Evolutionary conservation across 2,113 vertebrate genomes (phyloP), one percentile per base, ranked within the genome.

Genomic region (Forbesichthys papilliferus): DNA sequence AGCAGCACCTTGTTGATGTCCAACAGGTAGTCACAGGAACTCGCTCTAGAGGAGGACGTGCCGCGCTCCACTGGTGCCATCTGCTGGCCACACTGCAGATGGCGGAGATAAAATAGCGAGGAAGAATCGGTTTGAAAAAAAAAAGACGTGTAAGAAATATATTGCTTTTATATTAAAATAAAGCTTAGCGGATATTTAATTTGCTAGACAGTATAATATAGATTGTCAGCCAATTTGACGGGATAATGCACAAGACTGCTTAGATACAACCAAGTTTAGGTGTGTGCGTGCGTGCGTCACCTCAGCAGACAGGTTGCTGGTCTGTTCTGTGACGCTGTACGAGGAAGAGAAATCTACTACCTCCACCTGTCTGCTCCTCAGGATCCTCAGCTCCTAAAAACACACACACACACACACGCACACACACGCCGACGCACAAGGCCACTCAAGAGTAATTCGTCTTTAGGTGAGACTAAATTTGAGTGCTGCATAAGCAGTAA

Each of bases 1-100:
- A 96, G 90, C 70, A 98, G 91, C 61, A 95, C 86, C 89, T 95
- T 98, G 89, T 96, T 96, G 85, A 99, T 94, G 75, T 96, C 95
- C 84, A 96, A 84, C 78, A 98, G 83, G 80, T 96, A 98, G 84
- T 96, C 92, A 6, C 93, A 85, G 0, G 95, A 93, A 61, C 92
- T 90, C 61, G 89, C 77, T 18, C 18, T 11, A 1, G 84, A 83
- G 1, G 84, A 73, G 10, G 61, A 3, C 5, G 34, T 61, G 66
- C 64, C 72, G 12, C 42, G 14, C 16, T 74, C 64, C 66, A 80
- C 64, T 52, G 70, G 67, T 18, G 80, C 64, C 81, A 78, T 79
- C 74, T 83, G 85, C 82, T 89, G 62, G 68, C 3, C 33, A n/a
- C 33, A 56, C 5, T 64, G 20, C 11, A 48, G 64, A 9, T 14